Base-by-base conservation (phyloP, 2,888 invertebrate species). In the Saturnia pavonia region DNA sequence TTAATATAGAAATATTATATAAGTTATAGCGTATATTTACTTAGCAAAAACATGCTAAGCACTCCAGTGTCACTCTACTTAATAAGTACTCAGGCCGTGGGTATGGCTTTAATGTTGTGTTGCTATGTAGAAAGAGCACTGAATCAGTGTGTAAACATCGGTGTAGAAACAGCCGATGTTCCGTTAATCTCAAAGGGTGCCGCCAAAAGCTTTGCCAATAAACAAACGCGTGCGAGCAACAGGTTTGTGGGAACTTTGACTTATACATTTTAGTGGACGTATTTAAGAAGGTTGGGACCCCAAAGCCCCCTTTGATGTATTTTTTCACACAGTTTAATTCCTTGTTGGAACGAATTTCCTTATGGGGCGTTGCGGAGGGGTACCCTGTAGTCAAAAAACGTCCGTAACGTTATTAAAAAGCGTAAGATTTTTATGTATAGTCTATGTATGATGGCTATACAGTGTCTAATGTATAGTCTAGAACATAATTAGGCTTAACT, bases 141-240 rank as follows among this genome's bases (percentile, higher is more conserved):
- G 68, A 68, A 68, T 68, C 42, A 27, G 65, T 65, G 48, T 71
- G 65, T 71, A 71, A 71, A 71, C 71, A 71, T 48, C 27, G n/a
- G 63, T 65, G 11, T 54, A 42, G 57, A 19, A 57, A 70, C 45
- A n/a, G 40, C 43, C 22, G 48, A 19, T 68, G 68, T 48, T 65
- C 71, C 63, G 68, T 42, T 63, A 48, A 67, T 54, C 72, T 81
- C 80, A 82, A 84, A 82, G 77, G 78, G 77, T 74, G 71, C 76
- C 76, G 81, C 77, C 78, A 74, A 76, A 75, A 73, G 69, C 72
- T 73, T 79, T 74, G 83, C 80, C 74, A 82, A 86, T 86, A 86
- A 84, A 85, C 84, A 83, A 71, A 76, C 75, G 54, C 51, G 42
- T 27, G 70, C 40, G 67, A 22, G 43, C n/a, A 71, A 68, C 71